Conservation (phyloP, 2,888 invertebrate species). For the Argyra leucocephala region DNA sequence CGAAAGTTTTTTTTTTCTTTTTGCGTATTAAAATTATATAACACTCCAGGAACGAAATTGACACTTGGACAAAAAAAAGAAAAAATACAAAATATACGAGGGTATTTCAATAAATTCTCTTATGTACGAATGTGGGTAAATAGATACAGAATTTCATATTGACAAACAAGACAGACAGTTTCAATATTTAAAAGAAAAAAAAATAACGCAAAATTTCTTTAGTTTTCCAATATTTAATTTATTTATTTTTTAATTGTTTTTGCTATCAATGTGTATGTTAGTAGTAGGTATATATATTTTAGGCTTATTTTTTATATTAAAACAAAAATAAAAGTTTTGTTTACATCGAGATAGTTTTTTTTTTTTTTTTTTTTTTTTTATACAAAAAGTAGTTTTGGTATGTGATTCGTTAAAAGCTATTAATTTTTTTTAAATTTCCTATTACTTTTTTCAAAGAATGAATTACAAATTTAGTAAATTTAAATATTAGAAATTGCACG, state of each 20-base stretch:
- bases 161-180: background rate
- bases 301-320: background rate
- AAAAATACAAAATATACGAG: background rate
- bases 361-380: too few relatives aligned
- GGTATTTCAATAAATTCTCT: background rate
- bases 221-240: background rate
- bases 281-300: background rate
- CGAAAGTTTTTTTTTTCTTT: slow-evolving; percentile 1
- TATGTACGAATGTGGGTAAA: background rate
- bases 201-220: too few relatives aligned
- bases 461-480: too few relatives aligned
- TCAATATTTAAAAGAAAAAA: too few relatives aligned
- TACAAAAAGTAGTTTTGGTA: background rate
- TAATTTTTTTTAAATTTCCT: too few relatives aligned
- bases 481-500: too few relatives aligned
- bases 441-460: too few relatives aligned
- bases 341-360: background rate
- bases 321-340: background rate
- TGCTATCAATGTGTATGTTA: background rate
- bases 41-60: slow-evolving; percentile 4
- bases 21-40: slow-evolving; percentile 6
- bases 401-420: background rate
- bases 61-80: slow-evolving; percentile 3
- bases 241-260: background rate
- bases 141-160: background rate